Conservation (phyloP, 2,113 vertebrate genomes). For the Chrysemys picta region DNA sequence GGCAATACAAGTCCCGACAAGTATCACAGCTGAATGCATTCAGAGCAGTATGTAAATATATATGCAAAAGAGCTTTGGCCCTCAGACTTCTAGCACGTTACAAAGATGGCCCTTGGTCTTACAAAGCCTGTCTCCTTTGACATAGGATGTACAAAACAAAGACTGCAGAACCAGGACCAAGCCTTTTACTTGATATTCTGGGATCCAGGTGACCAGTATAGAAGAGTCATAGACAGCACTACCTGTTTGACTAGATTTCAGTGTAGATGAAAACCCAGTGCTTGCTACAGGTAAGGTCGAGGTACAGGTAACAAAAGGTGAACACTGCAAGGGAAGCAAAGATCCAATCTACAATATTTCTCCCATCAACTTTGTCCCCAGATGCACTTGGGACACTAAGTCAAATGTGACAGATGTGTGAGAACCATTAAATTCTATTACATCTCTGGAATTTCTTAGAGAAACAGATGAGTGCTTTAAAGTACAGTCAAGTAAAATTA, state of each 20-base stretch:
- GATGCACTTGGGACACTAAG: conserved; percentile 57
- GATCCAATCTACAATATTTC: not conserved
- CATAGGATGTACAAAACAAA: not conserved
- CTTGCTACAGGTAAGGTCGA: conserved; percentile 1
- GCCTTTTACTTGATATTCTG: not conserved
- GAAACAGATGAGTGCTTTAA: conserved; percentile 25
- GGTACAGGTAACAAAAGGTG: conserved; percentile 40
- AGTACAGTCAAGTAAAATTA: conserved; percentile 47
- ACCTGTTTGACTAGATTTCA: conserved; percentile 52
- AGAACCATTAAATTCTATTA: conserved; percentile 46
- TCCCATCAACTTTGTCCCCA: conserved; percentile 27
- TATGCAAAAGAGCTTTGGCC: conserved; percentile 37
- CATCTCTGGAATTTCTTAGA: conserved; percentile 37
- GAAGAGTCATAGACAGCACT: not conserved
- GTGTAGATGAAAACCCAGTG: conserved; percentile 24
- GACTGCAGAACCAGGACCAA: not conserved
- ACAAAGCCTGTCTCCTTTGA: not conserved
- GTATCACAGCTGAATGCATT: not conserved
- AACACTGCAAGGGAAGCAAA: not conserved
- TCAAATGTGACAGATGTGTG: conserved; percentile 28
- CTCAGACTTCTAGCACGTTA: not conserved
- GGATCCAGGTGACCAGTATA: not conserved
- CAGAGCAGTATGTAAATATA: conserved; percentile 41
- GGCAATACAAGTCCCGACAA: conserved; percentile 32
- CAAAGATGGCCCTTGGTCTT: not conserved